Conservation (phyloP, 2,797 vertebrate genomes). For the Catamblyrhynchus diadema region DNA sequence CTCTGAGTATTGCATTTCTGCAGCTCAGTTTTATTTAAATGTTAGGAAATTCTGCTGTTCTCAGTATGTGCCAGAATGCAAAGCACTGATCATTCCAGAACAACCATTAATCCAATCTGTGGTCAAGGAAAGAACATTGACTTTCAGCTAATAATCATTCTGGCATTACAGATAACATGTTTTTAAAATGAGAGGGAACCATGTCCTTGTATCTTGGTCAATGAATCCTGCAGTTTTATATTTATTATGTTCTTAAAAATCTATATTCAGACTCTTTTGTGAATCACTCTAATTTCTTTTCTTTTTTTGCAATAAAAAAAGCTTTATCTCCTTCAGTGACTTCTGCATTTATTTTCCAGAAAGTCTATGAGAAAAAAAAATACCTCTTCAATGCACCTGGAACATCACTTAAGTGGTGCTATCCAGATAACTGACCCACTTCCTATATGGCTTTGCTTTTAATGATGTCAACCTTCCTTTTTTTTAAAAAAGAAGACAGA, state of each 20-base stretch:
- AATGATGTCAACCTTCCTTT: background rate
- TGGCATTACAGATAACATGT: background rate
- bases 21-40: background rate
- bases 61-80: background rate
- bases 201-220: background rate
- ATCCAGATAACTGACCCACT: background rate
- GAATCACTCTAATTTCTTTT: background rate
- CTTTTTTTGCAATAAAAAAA: background rate
- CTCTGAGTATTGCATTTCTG: background rate
- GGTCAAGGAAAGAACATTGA: background rate
- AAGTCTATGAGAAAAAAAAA: background rate
- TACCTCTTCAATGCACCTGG: background rate
- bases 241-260: background rate
- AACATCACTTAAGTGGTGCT: background rate
- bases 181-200: background rate
- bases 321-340: background rate
- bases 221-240: background rate
- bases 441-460: background rate
- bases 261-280: background rate
- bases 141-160: background rate
- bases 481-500: background rate
- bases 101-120: background rate
- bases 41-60: background rate
- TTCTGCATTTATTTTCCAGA: background rate
- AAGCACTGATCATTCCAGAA: background rate